These are phyloP conservation scores for Silurus aristotelis DNA, from an alignment of 2,797 vertebrate species.

Conservation along the genomic window DNA sequence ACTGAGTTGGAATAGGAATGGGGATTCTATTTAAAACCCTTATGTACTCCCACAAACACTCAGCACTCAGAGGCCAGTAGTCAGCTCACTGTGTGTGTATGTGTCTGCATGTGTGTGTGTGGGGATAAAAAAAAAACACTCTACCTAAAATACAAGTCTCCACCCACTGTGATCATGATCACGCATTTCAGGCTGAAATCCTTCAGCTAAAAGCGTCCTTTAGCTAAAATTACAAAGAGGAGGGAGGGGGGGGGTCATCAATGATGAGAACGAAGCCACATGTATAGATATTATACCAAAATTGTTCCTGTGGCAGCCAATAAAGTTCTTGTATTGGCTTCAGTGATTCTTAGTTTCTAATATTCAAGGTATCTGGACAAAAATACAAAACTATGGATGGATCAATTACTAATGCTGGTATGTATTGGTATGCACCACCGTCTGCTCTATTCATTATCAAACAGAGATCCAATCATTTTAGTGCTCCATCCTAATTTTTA, in stretches of 20 bases:
- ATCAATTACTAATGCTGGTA: not conserved
- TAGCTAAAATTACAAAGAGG: too few species aligned
- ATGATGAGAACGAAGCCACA: not conserved
- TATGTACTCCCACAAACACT: slow-evolving; percentile 36
- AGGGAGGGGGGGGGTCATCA: too few species aligned
- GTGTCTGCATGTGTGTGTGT: not conserved
- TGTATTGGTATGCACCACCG: not conserved
- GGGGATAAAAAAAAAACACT: not conserved
- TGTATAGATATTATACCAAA: not conserved
- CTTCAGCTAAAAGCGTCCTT: not conserved
- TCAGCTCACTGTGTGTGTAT: slow-evolving; percentile 10
- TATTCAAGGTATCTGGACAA: not conserved
- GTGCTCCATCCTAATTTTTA: too few species aligned
- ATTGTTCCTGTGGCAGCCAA: not conserved
- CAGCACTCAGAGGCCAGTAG: slow-evolving; percentile 8
- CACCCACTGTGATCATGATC: slow-evolving; percentile 16
- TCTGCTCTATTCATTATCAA: not conserved
- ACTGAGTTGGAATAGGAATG: slow-evolving; percentile 26
- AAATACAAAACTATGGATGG: not conserved
- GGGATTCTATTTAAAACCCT: slow-evolving; percentile 48
- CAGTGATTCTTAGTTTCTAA: not conserved
- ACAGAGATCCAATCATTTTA: not conserved
- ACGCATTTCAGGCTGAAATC: slow-evolving; percentile 12
- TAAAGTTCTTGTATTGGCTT: not conserved
- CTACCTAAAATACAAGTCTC: slow-evolving; percentile 17